Evolutionary conservation across 1,140 invertebrate genomes (phyloP), one percentile per base, ranked within the genome.

Genomic region (Lordiphosa clarofinis): DNA sequence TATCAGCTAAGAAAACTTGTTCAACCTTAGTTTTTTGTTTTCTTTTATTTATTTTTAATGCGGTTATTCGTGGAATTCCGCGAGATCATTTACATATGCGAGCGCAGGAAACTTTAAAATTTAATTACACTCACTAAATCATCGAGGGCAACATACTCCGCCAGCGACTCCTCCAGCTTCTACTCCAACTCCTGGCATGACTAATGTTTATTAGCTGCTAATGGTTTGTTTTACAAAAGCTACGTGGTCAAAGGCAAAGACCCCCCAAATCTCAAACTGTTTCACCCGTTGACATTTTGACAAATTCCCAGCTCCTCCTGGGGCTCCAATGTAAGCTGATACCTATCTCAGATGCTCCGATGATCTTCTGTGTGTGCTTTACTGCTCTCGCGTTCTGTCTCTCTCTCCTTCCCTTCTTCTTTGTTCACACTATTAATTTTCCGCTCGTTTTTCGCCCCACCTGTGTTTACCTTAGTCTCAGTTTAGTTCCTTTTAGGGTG

Each of bases 211-310:
- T 88, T 87, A 88, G 82, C 76, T 75, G 86, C 76, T 88, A 87
- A 88, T 88, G 86, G 86, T 88, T 87, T 88, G 86, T 87, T 88
- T 87, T 87, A 88, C 86, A 86, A 87, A 87, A 82, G 73, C 67
- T 70, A 81, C 75, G 82, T 86, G 79, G 61, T 56, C 40, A 43
- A 54, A 42, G 58, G 46, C 38, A 12, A 19, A 36, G 49, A 38
- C 37, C 44, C 47, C 54, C 46, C 54, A 10, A 37, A 36, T 9
- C 8, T 8, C 76, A 84, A 84, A 84, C 69, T 82, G 79, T 84
- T 84, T 87, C 76, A 88, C 86, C 86, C 79, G 86, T 88, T 88
- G 86, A 88, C 86, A 87, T 79, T 86, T 87, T 88, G 86, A 87
- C 86, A 88, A 88, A 88, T 88, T 88, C 65, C 62, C 86, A 60